Base-by-base conservation (phyloP, 2,797 vertebrate species). In the Premnoplex brunnescens region DNA sequence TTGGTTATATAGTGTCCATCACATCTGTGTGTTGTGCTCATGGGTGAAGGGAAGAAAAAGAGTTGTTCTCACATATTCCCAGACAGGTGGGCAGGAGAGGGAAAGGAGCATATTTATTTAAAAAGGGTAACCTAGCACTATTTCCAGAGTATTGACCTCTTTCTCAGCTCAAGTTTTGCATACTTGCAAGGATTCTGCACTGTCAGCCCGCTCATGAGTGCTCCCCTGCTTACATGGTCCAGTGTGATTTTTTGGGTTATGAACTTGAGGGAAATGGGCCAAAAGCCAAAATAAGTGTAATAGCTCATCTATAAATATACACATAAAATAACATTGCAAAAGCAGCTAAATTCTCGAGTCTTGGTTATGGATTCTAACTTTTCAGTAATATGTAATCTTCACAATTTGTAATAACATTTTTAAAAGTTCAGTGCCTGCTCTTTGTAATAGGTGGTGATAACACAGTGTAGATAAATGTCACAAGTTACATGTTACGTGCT, bases 231-330 rank as follows among this genome's bases (percentile, higher is more conserved):
- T 46, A 27, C 3, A 2, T 3, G 12, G 34, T 74, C 60, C 48
- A 32, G 59, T 68, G 79, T 39, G 52, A 13, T 26, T 48, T 81
- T 55, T 81, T 69, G 28, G 18, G 10, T 85, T 66, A 71, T 20
- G 41, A 92, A 73, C 44, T 43, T 51, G n/a, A 77, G 58, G 44
- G 41, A 74, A 92, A 55, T 34, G 55, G n/a, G 37, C 60, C 87
- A 78, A 92, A 93, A 66, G 0, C n/a, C 43, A 58, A 74, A 90
- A 26, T 4, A 34, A 77, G 20, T 85, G 16, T 94, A 85, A 85
- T 43, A 37, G 20, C 64, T 94, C 77, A 87, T 94, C 95, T 95
- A 93, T 95, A 95, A 91, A 95, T 96, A 91, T 34, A 84, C 49
- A 58, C 87, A 87, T 93, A 83, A 85, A 87, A 24, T 58, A 89